Evolutionary conservation across 35 echinoderm and acorn worm species (phyloP).

Genomic region (Anneissia japonica): DNA sequence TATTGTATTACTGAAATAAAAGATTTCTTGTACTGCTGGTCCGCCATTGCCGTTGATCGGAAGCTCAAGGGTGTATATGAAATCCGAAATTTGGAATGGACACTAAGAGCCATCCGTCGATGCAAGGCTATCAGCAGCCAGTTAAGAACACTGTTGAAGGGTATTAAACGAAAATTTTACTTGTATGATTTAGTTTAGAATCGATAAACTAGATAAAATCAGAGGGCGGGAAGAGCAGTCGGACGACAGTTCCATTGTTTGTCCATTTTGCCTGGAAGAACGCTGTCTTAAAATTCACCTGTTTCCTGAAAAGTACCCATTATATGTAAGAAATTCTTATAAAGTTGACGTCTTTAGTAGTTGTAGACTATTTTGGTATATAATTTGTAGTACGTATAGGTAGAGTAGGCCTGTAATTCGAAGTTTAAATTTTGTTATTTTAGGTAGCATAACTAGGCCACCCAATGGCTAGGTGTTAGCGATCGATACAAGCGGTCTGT

Average conservation of each 20-base stretch:
- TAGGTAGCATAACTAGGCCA: neutral
- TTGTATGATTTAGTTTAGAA: conserved; percentile 43
- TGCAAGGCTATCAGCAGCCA: conserved; percentile 92
- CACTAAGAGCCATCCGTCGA: conserved; percentile 92
- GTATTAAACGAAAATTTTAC: conserved; percentile 84
- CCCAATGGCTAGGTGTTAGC: neutral
- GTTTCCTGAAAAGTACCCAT: neutral
- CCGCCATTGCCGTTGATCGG: conserved; percentile 99
- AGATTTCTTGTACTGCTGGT: conserved; percentile 79
- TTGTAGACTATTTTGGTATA: neutral
- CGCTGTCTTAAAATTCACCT: neutral
- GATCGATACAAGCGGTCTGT: too few species aligned
- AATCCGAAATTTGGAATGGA: conserved; percentile 79
- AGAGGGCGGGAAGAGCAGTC: neutral
- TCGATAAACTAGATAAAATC: conserved; percentile 36
- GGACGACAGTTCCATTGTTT: neutral
- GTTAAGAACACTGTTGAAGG: conserved; percentile 77
- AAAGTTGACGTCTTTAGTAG: neutral
- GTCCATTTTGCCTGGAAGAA: neutral
- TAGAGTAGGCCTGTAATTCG: neutral
- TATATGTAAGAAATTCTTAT: neutral
- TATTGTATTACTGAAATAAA: conserved; percentile 39
- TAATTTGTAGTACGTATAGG: neutral
- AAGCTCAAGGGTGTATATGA: conserved; percentile 86
- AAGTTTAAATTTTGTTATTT: neutral